phyloP scores from a whole-genome alignment of 1,140 invertebrate genomes.

The Pseudomyrmex concolor region DNA sequence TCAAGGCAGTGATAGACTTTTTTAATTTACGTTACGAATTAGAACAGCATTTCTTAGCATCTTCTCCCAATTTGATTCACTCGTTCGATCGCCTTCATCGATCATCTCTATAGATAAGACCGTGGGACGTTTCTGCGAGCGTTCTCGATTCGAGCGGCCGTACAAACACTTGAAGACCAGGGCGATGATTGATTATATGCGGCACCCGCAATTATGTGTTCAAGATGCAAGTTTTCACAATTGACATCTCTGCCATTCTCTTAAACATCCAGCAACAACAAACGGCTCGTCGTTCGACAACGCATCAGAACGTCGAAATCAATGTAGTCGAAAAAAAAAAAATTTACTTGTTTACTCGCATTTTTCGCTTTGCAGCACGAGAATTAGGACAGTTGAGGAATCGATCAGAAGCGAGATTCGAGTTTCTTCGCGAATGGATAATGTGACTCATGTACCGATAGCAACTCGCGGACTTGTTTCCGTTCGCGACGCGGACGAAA shows the following conservation, averaged over 20 bases:
- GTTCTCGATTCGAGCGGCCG: constrained; percentile 65
- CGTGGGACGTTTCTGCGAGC: constrained; percentile 66
- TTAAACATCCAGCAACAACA: constrained; percentile 5
- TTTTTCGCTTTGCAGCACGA: constrained; percentile 64
- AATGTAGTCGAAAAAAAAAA: constrained; percentile 40
- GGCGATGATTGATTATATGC: neutral
- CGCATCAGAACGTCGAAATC: constrained; percentile 67
- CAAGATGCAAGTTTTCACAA: neutral
- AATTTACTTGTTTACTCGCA: neutral
- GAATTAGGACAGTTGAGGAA: constrained; percentile 44
- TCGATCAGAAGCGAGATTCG: constrained; percentile 21
- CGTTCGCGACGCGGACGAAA: constrained; percentile 3
- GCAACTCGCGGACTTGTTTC: neutral
- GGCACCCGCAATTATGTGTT: neutral
- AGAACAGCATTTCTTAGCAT: neutral
- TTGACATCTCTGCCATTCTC: neutral
- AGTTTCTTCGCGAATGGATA: neutral
- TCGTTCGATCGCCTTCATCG: constrained; percentile 73
- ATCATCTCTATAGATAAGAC: constrained; percentile 70
- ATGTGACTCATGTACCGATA: neutral
- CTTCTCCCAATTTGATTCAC: constrained; percentile 66
- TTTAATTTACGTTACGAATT: neutral
- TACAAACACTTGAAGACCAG: constrained; percentile 27
- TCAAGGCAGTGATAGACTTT: no score
- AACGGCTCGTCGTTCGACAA: constrained; percentile 65